Evolutionary conservation across 2,888 invertebrate genomes (phyloP).

Genomic region (Venustoraphidia nigricollis): DNA sequence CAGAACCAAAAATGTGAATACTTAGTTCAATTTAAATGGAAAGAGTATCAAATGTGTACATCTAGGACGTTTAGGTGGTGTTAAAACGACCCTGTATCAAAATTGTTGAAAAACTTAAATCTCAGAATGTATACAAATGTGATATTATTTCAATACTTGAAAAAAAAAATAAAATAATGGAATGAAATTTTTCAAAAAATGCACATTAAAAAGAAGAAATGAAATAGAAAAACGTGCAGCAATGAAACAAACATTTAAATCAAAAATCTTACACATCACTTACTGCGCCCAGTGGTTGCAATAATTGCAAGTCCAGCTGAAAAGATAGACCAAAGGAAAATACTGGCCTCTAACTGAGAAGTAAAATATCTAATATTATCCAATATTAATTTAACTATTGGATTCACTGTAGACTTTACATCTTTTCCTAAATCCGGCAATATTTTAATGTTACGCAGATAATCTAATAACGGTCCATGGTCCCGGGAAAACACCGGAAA

Average conservation of each 20-base stretch:
- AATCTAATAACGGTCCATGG: slow-evolving; percentile 38
- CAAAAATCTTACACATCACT: slow-evolving; percentile 1
- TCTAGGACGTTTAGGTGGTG: too few species aligned
- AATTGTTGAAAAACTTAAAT: too few species aligned
- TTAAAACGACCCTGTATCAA: too few species aligned
- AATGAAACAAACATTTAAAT: neutral
- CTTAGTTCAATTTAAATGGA: too few species aligned
- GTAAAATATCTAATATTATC: slow-evolving; percentile 31
- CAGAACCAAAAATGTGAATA: too few species aligned
- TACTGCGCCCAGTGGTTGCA: slow-evolving; percentile 20
- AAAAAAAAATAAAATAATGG: too few species aligned
- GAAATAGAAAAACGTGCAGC: neutral
- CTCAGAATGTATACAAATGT: too few species aligned
- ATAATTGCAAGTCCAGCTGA: slow-evolving; percentile 39
- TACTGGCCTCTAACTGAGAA: slow-evolving; percentile 32
- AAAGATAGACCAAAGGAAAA: slow-evolving; percentile 38
- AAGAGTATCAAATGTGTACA: too few species aligned
- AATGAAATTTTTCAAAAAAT: too few species aligned
- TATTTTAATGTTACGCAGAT: slow-evolving; percentile 38
- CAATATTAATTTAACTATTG: slow-evolving; percentile 28
- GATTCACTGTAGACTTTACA: slow-evolving; percentile 22
- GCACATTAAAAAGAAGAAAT: neutral
- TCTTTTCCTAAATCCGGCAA: slow-evolving; percentile 25
- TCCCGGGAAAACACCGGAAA: slow-evolving; percentile 41
- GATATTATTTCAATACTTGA: too few species aligned